phyloP scores from a whole-genome alignment of 2,113 vertebrate species.

The Illadopsis cleaveri region DNA sequence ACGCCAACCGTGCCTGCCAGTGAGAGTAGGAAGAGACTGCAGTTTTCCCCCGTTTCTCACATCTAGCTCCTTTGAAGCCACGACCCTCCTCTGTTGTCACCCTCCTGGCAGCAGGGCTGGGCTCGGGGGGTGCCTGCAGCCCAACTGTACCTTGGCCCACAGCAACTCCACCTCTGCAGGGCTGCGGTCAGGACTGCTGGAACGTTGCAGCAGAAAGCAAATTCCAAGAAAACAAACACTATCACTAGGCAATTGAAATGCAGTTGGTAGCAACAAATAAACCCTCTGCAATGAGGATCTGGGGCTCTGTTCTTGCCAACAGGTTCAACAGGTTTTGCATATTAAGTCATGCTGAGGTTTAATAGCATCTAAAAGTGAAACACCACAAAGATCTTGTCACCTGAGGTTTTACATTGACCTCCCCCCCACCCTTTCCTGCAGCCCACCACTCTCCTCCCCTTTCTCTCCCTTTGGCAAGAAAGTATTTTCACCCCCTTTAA shows the following conservation, averaged over 20 bases:
- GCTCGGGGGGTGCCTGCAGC: fast-evolving
- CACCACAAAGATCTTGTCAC: not conserved
- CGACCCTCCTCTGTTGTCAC: fast-evolving
- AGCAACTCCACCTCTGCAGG: not conserved
- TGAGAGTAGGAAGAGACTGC: not conserved
- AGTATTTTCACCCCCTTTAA: not conserved
- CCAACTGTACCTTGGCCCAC: not conserved
- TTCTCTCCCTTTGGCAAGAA: not conserved
- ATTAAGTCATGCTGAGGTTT: not conserved
- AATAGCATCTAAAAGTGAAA: not conserved
- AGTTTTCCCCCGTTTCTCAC: fast-evolving
- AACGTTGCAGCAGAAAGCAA: conserved; percentile 35
- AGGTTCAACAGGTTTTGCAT: conserved; percentile 55
- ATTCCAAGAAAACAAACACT: conserved; percentile 60
- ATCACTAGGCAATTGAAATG: conserved; percentile 65
- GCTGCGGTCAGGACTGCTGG: not conserved
- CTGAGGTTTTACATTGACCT: not conserved
- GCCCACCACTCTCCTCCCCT: fast-evolving
- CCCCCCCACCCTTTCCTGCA: not conserved
- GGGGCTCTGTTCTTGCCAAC: conserved; percentile 18
- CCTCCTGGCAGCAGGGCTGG: not conserved
- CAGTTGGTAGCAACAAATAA: conserved; percentile 57
- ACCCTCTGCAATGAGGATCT: not conserved
- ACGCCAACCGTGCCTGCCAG: not conserved
- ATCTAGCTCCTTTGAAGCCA: not conserved